Conservation (phyloP, 2,113 vertebrate genomes). For the Cathartes aura region DNA sequence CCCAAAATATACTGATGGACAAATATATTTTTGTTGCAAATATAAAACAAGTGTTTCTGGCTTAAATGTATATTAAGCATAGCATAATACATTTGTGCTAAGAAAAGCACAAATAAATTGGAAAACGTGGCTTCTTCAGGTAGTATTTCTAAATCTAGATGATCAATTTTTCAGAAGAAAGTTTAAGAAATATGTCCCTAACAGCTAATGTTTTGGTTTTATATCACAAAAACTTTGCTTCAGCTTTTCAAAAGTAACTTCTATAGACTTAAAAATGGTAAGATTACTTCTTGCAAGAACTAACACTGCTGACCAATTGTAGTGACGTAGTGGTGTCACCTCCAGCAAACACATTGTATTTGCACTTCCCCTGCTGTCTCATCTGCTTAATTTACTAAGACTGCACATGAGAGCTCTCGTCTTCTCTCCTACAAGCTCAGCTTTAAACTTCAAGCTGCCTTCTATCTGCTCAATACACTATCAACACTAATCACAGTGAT, state of each 20-base stretch:
- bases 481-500: not conserved
- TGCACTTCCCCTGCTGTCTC: not conserved
- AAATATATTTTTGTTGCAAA: not conserved
- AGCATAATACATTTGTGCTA: not conserved
- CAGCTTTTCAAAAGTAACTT: not conserved
- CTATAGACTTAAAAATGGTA: not conserved
- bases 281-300: not conserved
- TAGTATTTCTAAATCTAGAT: not conserved
- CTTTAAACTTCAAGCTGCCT: not conserved
- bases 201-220: not conserved
- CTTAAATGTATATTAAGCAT: not conserved
- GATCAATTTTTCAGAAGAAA: not conserved
- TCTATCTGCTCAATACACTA: not conserved
- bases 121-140: not conserved
- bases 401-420: not conserved
- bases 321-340: not conserved
- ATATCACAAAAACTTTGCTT: not conserved
- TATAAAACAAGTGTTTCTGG: not conserved
- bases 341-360: not conserved
- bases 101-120: not conserved
- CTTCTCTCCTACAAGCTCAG: not conserved
- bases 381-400: not conserved
- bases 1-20: not conserved
- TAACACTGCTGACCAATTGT: not conserved
- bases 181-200: not conserved